Percentiles rank a stretch among this genome's conserved stretches.
Evolutionary conservation across 2,113 vertebrate species (phyloP).

Genomic region (Pteruthius melanotis): DNA sequence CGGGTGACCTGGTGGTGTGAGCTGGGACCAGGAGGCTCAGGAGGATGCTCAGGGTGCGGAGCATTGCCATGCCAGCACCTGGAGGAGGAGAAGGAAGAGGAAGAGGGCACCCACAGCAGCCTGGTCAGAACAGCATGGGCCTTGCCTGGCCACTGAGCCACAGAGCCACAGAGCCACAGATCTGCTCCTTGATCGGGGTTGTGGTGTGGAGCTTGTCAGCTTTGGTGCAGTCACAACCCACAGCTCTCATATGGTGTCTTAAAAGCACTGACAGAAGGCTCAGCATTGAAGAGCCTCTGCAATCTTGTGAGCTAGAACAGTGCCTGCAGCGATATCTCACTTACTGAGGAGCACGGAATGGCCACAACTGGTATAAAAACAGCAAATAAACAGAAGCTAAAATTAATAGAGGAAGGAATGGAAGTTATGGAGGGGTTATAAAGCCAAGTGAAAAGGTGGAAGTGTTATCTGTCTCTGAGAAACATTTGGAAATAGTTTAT

Average conservation of each 20-base stretch:
- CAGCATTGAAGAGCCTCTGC: background rate
- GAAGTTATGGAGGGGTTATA: background rate
- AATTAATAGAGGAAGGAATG: background rate
- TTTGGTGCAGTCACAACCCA: background rate
- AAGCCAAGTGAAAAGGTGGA: background rate
- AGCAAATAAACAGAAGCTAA: background rate
- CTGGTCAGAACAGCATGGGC: fast-evolving
- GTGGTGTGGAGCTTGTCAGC: background rate
- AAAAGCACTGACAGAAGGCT: background rate
- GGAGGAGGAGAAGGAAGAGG: background rate
- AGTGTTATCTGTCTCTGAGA: background rate
- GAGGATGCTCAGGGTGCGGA: background rate
- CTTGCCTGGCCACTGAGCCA: background rate
- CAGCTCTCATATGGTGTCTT: fast-evolving
- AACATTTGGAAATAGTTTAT: background rate
- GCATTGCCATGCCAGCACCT: fast-evolving
- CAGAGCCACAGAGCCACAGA: fast-evolving
- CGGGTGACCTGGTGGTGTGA: background rate
- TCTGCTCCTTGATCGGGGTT: fast-evolving
- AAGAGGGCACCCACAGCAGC: background rate
- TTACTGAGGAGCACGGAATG: background rate
- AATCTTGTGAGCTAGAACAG: background rate
- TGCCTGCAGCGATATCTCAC: fast-evolving
- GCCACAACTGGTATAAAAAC: background rate
- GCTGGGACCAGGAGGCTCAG: background rate